Base-by-base conservation (phyloP, 2,888 invertebrate species). In the Sepioteuthis lessoniana region DNA sequence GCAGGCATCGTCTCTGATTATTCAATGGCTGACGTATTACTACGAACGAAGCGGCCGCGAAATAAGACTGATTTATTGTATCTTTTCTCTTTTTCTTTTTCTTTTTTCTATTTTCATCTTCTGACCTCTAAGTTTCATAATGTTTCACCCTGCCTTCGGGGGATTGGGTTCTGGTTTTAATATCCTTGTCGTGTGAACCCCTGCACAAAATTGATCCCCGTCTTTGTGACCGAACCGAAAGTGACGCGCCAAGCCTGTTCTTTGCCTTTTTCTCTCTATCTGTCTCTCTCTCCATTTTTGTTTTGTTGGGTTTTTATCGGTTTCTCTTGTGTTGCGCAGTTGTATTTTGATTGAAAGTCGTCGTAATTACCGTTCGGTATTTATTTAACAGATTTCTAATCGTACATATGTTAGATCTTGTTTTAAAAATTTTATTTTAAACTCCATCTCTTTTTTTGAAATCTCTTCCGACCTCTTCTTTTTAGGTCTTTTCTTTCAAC, bases 1-100 rank as follows among this genome's bases (percentile, higher is more conserved):
- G 55, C 25, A 55, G 55, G 25, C 55, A 25, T 25, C 21, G 55
- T 55, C 55, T 55, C 25, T 55, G 42, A 42, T 42, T 42, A 42
- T 28, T 13, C n/a, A 76, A 76, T 76, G 92, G 38, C 92, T 92
- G 92, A 92, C 92, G 92, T 55, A 55, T 55, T 55, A 55, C 55
- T 55, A 55, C 55, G 55, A 55, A 55, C 25, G 55, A 55, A 55
- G 76, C n/a, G 35, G 35, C 35, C 76, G 76, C 76, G 10, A 76
- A 76, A 92, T 16, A 31, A 28, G 19, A 76, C 31, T n/a, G 19
- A 31, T 91, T 46, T 91, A 46, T 21, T 28, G 28, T 92, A 47
- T 37, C 1, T 46, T 92, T 92, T 8, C 19, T 91, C 38, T 38
- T 31, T 25, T 31, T 5, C 42, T 42, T 91, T 25, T 5, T 90